A percentile compares a stretch with the other conserved stretches of the same genome.
phyloP scores from a whole-genome alignment of 1,140 invertebrate species.

The Drosophila funebris region DNA sequence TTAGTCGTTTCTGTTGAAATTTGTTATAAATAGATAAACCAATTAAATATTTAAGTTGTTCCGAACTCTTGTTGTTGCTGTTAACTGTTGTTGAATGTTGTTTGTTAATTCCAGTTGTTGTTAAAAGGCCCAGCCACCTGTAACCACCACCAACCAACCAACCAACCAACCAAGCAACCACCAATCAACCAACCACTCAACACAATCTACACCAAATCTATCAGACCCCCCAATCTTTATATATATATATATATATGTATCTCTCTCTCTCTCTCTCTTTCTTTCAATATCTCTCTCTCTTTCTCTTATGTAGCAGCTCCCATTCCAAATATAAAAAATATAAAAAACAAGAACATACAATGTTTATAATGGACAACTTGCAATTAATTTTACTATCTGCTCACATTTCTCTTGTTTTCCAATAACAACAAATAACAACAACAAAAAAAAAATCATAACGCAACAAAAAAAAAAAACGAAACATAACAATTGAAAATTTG shows the following conservation, averaged over 20 bases:
- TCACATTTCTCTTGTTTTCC: conserved; percentile 54
- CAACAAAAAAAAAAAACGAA: conserved; percentile 12
- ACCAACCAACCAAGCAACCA: conserved; percentile 23
- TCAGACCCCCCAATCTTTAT: not conserved
- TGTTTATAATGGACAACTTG: conserved; percentile 58
- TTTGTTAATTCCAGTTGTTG: conserved; percentile 68
- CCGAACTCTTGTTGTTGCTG: conserved; percentile 55
- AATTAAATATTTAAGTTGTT: conserved; percentile 15
- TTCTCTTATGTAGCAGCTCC: conserved; percentile 19
- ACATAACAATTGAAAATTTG: conserved; percentile 20
- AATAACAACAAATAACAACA: conserved; percentile 26
- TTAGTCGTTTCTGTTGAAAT: conserved; percentile 1
- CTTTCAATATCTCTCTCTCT: conserved; percentile 1
- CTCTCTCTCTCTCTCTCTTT: conserved; percentile 26
- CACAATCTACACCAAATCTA: not conserved
- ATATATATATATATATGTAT: too few species aligned
- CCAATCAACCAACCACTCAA: conserved; percentile 30
- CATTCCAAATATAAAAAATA: conserved; percentile 39
- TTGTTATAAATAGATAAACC: not conserved
- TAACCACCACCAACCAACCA: conserved; percentile 48
- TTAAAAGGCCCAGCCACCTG: conserved; percentile 61
- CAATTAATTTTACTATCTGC: conserved; percentile 62
- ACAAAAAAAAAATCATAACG: conserved; percentile 18
- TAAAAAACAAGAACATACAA: conserved; percentile 8
- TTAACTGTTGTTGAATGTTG: conserved; percentile 68